Conservation (phyloP, 2,888 invertebrate genomes). For the Phaonia tiefii region DNA sequence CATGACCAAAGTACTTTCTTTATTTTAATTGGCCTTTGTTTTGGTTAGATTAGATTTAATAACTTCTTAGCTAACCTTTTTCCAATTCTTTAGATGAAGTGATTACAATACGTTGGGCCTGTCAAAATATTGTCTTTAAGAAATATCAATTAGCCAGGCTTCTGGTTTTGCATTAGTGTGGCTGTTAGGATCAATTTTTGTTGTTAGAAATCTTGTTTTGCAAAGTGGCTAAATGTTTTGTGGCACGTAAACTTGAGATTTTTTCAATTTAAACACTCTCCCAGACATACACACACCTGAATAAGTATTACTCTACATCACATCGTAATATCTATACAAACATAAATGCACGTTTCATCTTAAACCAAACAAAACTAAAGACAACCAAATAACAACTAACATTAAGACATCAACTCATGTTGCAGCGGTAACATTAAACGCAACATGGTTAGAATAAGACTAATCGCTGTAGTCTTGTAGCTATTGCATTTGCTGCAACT, state of each 20-base stretch:
- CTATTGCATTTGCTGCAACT: neutral
- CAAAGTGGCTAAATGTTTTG: constrained; percentile 47
- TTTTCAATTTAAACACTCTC: neutral
- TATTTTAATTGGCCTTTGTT: too few relatives aligned
- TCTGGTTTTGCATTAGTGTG: constrained; percentile 5
- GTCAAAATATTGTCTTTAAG: too few relatives aligned
- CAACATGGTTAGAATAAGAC: constrained; percentile 38
- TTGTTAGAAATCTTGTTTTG: neutral
- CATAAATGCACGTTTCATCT: constrained; percentile 46
- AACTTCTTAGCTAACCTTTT: too few relatives aligned
- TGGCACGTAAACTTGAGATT: constrained; percentile 56
- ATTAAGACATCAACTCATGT: constrained; percentile 59
- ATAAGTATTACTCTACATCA: constrained; percentile 18
- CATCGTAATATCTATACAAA: constrained; percentile 44
- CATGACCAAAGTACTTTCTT: too few relatives aligned
- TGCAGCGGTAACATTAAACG: neutral
- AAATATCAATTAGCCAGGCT: too few relatives aligned
- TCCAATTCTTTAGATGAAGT: too few relatives aligned
- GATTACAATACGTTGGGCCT: too few relatives aligned
- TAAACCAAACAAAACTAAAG: constrained; percentile 19
- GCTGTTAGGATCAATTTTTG: neutral
- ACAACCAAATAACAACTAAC: constrained; percentile 36
- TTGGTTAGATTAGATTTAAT: too few relatives aligned
- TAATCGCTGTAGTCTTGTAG: constrained; percentile 34
- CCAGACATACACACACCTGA: too few relatives aligned